These are phyloP conservation scores for Emmelina monodactyla DNA, from an alignment of 2,888 invertebrate species.

Conservation along the genomic window DNA sequence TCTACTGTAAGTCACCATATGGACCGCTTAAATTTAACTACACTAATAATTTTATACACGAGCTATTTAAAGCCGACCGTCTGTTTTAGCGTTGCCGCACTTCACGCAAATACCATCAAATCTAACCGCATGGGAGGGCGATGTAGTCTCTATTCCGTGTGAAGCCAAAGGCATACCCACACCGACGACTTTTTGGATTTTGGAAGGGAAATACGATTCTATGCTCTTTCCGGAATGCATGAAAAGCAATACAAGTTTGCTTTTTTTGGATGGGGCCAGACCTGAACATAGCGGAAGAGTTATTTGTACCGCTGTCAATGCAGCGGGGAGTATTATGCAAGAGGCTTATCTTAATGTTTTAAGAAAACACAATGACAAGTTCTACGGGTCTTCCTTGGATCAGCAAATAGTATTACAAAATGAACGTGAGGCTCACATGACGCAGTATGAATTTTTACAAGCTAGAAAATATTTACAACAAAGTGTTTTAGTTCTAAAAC, in stretches of 20 bases:
- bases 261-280: conserved; percentile 52
- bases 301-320: conserved; percentile 58
- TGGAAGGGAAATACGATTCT: conserved; percentile 85
- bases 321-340: conserved; percentile 60
- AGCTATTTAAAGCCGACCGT: conserved; percentile 54
- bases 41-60: conserved; percentile 40
- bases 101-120: conserved; percentile 88
- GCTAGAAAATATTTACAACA: conserved; percentile 81
- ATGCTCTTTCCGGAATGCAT: conserved; percentile 58
- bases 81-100: conserved; percentile 82
- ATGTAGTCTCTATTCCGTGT: conserved; percentile 90
- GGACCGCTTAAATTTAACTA: conserved; percentile 47
- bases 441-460: conserved; percentile 79
- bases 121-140: conserved; percentile 86
- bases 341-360: conserved; percentile 56
- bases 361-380: conserved; percentile 48
- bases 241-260: conserved; percentile 54
- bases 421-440: conserved; percentile 58
- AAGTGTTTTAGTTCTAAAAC: conserved; percentile 78
- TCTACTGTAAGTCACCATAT: conserved; percentile 82
- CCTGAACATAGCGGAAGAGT: conserved; percentile 55
- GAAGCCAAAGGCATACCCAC: conserved; percentile 91
- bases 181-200: conserved; percentile 95
- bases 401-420: conserved; percentile 37
- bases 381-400: conserved; percentile 35